Evolutionary conservation across 35 echinoderm and acorn worm species (phyloP), one percentile per base, ranked within the genome.

Genomic region (Apostichopus californicus): DNA sequence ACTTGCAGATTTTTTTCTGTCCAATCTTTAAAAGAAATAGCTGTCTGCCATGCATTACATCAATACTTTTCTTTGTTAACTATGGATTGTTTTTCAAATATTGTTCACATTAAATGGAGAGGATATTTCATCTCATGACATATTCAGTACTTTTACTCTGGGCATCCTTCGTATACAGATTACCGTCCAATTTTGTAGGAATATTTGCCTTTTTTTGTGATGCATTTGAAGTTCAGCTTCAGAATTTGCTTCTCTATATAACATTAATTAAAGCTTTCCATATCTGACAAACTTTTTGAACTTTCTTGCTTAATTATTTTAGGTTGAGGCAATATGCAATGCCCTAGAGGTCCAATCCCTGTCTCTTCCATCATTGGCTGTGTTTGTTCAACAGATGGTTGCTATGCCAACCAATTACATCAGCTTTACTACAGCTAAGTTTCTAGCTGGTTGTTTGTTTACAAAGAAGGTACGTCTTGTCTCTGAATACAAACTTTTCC

Each of bases 391-490:
- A 58, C 54, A 56, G 56, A 59, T 85, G 81, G 57, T 75, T 75
- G 17, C 71, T n/a, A 85, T 85, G 55, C 17, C 81, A 58, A 21
- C 81, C 81, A 58, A 56, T 14, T 58, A 20, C 21, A 84, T 84
- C 22, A 84, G 81, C 55, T 84, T 84, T 14, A 84, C 81, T 18
- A 84, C 81, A 56, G 18, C 23, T 55, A 84, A 84, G 54, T 58
- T 20, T 24, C 81, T 84, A 22, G 81, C 81, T 58, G 57, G 21
- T 9, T 84, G 55, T 57, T 58, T 84, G 54, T 84, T 84, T 54
- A 58, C n/a, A 59, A 59, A 52, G n/a, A 82, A 82, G 79, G 79
- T 84, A 84, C 9, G 46, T 54, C 79, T 53, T 80, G 23, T 66
- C 63, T 12, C 0, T 66, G 63, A 66, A 66, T 66, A 2, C 6